Base-by-base conservation (phyloP, 2,888 invertebrate genomes). In the Pogonocherus hispidulus region DNA sequence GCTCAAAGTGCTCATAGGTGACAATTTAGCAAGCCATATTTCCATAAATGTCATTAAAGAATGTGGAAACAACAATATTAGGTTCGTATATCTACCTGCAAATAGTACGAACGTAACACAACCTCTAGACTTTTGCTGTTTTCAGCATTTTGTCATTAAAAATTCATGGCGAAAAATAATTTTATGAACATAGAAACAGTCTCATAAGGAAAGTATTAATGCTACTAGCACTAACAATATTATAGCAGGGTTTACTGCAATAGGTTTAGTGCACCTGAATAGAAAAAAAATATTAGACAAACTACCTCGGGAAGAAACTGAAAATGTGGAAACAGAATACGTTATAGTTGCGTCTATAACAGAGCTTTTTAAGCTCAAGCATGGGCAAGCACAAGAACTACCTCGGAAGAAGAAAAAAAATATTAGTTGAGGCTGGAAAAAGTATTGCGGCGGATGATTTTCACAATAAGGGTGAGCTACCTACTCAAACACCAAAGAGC, bases 321-420 rank as follows among this genome's bases (percentile, higher is more conserved):
- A 44, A 37, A 22, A 60, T 62, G 32, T 41, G 37, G 20, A 47
- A 14, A 20, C 23, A 35, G 35, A 35, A 37, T 16, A 16, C 22
- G 27, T 16, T 52, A 47, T 66, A 35, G 8, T 23, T 9, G 27
- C 27, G 19, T 60, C 35, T 9, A 46, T 66, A 18, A 37, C 57
- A 54, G 60, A 62, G 6, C 19, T 66, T 27, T 66, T 66, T 41
- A 27, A 60, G 55, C n/a, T n/a, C 44, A 66, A 46, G 19, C 46
- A 18, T 2, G 19, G 19, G n/a, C 19, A 18, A 46, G 9, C 19
- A 6, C 46, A 46, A 46, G 9, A 46, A 46, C 46, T 27, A 27
- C 8, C 27, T 27, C 8, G 66, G 56, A 22, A 60, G 56, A 20
- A 60, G 52, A 46, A 59, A 52, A 11, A 60, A 60, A 16, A 41